A percentile compares a stretch with the other conserved stretches of the same genome.
Evolutionary conservation across 2,888 invertebrate species (phyloP).

Genomic region (Orgyia antiqua): DNA sequence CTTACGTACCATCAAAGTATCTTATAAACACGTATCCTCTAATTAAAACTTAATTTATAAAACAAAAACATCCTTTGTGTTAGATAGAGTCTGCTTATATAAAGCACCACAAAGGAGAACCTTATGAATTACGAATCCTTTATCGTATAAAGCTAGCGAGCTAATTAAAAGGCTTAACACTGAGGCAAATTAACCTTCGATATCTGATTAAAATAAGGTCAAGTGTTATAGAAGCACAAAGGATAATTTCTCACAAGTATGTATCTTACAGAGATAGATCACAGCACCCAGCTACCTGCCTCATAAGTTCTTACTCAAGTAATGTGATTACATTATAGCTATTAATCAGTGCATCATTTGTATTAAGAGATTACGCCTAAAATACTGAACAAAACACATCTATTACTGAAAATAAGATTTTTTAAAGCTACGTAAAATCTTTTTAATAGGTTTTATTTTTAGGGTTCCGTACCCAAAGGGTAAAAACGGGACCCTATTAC

Average conservation of each 20-base stretch:
- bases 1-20: background rate
- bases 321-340: too few relatives aligned
- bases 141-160: constrained; percentile 25
- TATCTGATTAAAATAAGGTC: constrained; percentile 16
- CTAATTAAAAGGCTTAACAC: constrained; percentile 18
- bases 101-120: constrained; percentile 17
- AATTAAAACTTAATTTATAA: constrained; percentile 23
- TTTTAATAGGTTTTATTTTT: too few relatives aligned
- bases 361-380: too few relatives aligned
- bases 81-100: constrained; percentile 13
- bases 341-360: too few relatives aligned
- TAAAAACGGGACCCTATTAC: too few relatives aligned
- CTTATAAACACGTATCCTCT: constrained; percentile 4
- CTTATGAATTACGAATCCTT: constrained; percentile 12
- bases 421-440: too few relatives aligned
- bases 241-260: background rate
- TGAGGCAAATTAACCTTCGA: constrained; percentile 16
- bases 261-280: too few relatives aligned
- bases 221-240: constrained; percentile 8
- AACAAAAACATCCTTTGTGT: constrained; percentile 20
- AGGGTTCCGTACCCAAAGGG: too few relatives aligned
- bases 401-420: too few relatives aligned
- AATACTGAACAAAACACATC: too few relatives aligned
- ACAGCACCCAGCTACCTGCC: too few relatives aligned
- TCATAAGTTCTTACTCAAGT: too few relatives aligned